Percentiles rank a stretch among this genome's conserved stretches.
These are phyloP conservation scores for Achroia grisella DNA, from an alignment of 1,140 invertebrate species.

Conservation along the genomic window DNA sequence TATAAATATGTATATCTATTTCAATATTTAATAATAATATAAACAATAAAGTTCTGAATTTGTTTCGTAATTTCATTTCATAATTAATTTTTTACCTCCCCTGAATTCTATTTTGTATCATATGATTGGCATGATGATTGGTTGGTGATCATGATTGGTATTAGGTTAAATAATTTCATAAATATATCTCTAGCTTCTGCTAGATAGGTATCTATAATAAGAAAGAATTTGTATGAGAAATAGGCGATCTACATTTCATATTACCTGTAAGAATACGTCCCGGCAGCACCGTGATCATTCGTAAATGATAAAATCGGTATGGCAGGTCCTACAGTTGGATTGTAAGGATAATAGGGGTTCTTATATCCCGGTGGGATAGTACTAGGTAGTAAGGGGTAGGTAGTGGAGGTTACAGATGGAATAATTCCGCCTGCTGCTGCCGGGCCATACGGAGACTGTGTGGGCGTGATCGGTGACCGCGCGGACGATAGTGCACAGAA, in stretches of 20 bases:
- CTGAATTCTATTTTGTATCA: no score
- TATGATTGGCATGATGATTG: no score
- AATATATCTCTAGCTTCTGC: no score
- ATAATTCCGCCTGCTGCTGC: neutral
- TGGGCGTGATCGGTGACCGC: neutral
- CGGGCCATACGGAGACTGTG: neutral
- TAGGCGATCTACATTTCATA: neutral
- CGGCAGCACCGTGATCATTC: neutral
- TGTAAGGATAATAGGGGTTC: conserved; percentile 11
- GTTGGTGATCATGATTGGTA: no score
- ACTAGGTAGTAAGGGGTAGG: conserved; percentile 1
- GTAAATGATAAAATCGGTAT: neutral
- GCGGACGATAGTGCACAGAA: neutral
- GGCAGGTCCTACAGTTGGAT: neutral
- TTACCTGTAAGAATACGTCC: conserved; percentile 4
- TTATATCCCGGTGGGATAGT: conserved; percentile 1
- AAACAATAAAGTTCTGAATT: no score
- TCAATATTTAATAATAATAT: no score
- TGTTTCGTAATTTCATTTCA: no score
- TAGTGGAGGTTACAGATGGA: neutral
- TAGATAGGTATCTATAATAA: no score
- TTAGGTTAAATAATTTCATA: no score
- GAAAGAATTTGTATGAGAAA: no score
- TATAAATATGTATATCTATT: no score
- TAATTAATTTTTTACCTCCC: no score